Evolutionary conservation across 2,797 vertebrate species (phyloP), one percentile per base, ranked within the genome.

Genomic region (Myotis vivesi): DNA sequence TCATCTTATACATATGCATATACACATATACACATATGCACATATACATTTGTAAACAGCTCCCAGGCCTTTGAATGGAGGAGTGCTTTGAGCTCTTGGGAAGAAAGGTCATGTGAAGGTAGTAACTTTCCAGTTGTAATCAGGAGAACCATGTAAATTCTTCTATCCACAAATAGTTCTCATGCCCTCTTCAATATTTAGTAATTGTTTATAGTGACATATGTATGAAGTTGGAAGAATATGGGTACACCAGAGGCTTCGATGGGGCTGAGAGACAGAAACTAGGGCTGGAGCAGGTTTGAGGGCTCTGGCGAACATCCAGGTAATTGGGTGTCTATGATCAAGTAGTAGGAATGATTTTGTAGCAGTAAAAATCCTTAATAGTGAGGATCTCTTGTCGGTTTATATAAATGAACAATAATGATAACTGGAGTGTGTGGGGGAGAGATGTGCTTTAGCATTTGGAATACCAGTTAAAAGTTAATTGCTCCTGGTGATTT

Each of bases 401-500:
- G 10, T 55, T 77, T 57, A 88, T 51, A 59, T 73, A 81, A 80
- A 81, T 79, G 59, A 87, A 80, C n/a, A 91, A 57, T 85, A 76
- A 87, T 57, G 49, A 71, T 76, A 69, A 64, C 28, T 77, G 19
- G n/a, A 89, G 33, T 91, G 3, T 91, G 12, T 93, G 41, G 72
- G 41, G 55, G 57, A 92, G 44, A 57, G 57, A 38, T 91, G 22
- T 81, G 38, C 51, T 95, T 85, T 91, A 84, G 75, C 55, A 49
- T 92, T 41, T 94, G 71, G 69, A 94, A 92, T 94, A 12, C 80
- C 80, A 89, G 83, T 83, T 94, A 95, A 92, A 96, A 95, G 81
- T 95, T 91, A 96, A 94, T 96, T 96, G 94, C 28, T 89, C 51
- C 80, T 94, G 30, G 36, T 66, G 36, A 79, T 91, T 95, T 95